Conservation (phyloP, 1,140 invertebrate genomes). For the Proctacanthus coquilletti region DNA sequence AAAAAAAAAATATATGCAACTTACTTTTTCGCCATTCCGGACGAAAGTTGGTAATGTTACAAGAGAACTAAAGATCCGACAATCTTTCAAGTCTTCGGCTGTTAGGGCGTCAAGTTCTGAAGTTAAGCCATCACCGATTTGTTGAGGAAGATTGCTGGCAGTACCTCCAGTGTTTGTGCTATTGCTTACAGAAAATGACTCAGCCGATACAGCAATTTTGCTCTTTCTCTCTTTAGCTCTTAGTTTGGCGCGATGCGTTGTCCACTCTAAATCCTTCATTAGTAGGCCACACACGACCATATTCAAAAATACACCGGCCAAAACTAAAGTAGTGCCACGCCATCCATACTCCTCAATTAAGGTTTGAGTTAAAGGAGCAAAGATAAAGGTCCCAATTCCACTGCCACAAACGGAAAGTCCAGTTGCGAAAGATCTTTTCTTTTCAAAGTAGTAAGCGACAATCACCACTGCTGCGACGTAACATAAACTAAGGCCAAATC, state of each 20-base stretch:
- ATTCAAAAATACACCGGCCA: conserved; percentile 74
- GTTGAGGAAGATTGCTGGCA: conserved; percentile 14
- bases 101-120: not conserved
- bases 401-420: conserved; percentile 85
- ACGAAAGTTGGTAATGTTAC: conserved; percentile 71
- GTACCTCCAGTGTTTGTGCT: conserved; percentile 44
- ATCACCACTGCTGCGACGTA: conserved; percentile 84
- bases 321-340: conserved; percentile 64
- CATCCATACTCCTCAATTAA: conserved; percentile 68
- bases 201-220: conserved; percentile 42
- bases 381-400: conserved; percentile 79
- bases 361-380: conserved; percentile 68
- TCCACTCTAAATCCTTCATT: conserved; percentile 69
- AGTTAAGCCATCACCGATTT: conserved; percentile 20
- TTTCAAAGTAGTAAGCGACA: conserved; percentile 93
- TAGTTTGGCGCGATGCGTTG: conserved; percentile 38
- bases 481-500: conserved; percentile 72
- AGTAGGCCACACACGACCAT: conserved; percentile 73
- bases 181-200: conserved; percentile 50
- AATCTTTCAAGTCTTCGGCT: conserved; percentile 6
- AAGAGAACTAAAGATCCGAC: conserved; percentile 55
- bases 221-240: conserved; percentile 31
- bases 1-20: not conserved
- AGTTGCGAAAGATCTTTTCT: conserved; percentile 77
- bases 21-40: conserved; percentile 48